Conservation (phyloP, 30 jellyfish, hydroid and myxozoan genomes). For the Turritopsis dohrnii region DNA sequence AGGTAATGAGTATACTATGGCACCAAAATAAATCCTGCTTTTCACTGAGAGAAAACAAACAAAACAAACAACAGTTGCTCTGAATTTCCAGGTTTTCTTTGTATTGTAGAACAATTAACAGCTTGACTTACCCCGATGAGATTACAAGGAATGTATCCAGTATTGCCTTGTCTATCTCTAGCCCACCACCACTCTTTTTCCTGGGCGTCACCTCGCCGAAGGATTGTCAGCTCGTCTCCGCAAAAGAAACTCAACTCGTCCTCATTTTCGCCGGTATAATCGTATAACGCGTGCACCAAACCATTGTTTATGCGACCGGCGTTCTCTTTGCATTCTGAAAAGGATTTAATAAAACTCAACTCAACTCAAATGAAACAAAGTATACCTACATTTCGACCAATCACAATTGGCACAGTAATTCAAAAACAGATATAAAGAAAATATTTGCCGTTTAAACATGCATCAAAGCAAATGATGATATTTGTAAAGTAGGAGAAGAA, state of each 20-base stretch:
- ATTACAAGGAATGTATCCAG: conserved; percentile 86
- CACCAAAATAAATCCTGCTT: too few species aligned
- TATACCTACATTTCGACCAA: too few species aligned
- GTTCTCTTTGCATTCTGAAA: conserved; percentile 73
- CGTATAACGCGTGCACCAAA: conserved; percentile 74
- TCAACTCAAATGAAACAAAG: too few species aligned
- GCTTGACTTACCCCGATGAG: conserved; percentile 74
- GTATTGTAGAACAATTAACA: neutral
- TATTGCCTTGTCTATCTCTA: conserved; percentile 51
- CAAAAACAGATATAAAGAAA: too few species aligned
- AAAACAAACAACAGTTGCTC: neutral
- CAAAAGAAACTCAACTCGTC: conserved; percentile 90
- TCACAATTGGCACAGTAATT: too few species aligned
- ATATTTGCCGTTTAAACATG: too few species aligned
- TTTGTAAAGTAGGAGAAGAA: too few species aligned
- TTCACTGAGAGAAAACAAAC: neutral
- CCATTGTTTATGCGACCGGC: conserved; percentile 72
- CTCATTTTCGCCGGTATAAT: conserved; percentile 74
- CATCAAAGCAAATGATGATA: too few species aligned
- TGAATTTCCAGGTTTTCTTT: too few species aligned
- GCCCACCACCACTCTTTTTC: conserved; percentile 99
- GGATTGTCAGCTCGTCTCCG: conserved; percentile 78
- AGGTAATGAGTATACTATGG: too few species aligned
- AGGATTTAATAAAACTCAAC: too few species aligned
- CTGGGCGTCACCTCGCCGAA: conserved; percentile 77